Evolutionary conservation across 2,113 vertebrate species (phyloP), one percentile per base, ranked within the genome.

Genomic region (Atherinomorus stipes): DNA sequence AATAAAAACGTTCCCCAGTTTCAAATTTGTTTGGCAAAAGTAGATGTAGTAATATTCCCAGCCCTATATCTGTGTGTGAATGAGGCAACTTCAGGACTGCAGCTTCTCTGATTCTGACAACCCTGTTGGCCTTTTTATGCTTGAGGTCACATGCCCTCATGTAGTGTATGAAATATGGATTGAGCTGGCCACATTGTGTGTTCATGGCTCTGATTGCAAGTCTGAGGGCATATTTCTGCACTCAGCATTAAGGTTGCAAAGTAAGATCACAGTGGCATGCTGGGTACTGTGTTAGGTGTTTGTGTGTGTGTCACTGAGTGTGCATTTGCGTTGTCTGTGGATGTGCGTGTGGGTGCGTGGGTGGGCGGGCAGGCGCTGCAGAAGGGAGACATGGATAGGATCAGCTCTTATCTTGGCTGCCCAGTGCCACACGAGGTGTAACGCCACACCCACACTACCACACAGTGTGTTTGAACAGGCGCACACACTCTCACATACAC

Each of bases 341-440:
- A 51, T 58, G 66, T 68, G 70, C n/a, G n/a, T 54, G 64, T 71
- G 84, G 40, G 86, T 75, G 86, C 72, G 84, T 83, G 83, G 69
- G 87, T 83, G 91, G 89, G 92, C 71, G 88, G 85, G 91, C 75
- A 70, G 74, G 88, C 64, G 53, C 66, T 84, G 88, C 85, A 87
- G 83, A 88, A 89, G 90, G 81, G 87, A 88, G 83, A 85, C 87
- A 88, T 86, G 90, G 92, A 93, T 93, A 93, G 92, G 90, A 93
- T 94, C 91, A 88, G 84, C 86, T 88, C 93, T 94, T 94, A 94
- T 94, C 93, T 93, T 90, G 88, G 91, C 88, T 91, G 89, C 90
- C 88, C 93, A 94, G 93, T 94, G 92, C 93, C 93, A 93, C 91
- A 89, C 92, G 92, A 94, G 91, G 92, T 93, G 93, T 93, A 94